Percentiles rank a stretch among this genome's conserved stretches.
These are phyloP conservation scores for Gerris buenoi DNA, from an alignment of 1,140 invertebrate genomes.

Conservation along the genomic window DNA sequence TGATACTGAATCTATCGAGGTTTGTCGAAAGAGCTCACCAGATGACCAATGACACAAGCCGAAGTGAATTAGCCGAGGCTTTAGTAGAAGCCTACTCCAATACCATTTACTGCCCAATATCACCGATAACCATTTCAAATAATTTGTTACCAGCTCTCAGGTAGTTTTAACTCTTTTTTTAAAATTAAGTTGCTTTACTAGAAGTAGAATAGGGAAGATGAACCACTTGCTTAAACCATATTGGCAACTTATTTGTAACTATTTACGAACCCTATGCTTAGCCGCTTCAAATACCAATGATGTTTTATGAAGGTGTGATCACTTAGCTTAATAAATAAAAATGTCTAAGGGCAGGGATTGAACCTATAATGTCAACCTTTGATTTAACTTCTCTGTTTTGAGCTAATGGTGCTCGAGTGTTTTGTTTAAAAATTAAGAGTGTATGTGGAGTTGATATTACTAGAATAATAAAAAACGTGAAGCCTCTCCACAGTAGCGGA, in stretches of 20 bases:
- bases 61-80: slow-evolving; percentile 40
- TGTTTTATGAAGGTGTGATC: background rate
- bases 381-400: too few relatives aligned
- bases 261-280: background rate
- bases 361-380: too few relatives aligned
- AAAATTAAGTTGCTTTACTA: background rate
- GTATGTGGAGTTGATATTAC: too few relatives aligned
- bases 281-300: background rate
- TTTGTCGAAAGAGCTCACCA: slow-evolving; percentile 22
- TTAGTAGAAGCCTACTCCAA: slow-evolving; percentile 50
- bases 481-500: too few relatives aligned
- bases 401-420: too few relatives aligned
- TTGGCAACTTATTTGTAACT: background rate
- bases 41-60: slow-evolving; percentile 35
- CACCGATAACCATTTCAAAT: slow-evolving; percentile 33
- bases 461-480: too few relatives aligned
- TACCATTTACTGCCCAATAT: slow-evolving; percentile 41
- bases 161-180: slow-evolving; percentile 21
- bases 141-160: slow-evolving; percentile 35
- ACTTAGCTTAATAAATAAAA: background rate
- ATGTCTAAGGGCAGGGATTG: background rate
- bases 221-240: background rate
- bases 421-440: too few relatives aligned
- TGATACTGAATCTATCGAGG: slow-evolving; percentile 34
- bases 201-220: background rate